These are phyloP conservation scores for Toxotes chatareus DNA, from an alignment of 2,113 vertebrate species.

Conservation along the genomic window DNA sequence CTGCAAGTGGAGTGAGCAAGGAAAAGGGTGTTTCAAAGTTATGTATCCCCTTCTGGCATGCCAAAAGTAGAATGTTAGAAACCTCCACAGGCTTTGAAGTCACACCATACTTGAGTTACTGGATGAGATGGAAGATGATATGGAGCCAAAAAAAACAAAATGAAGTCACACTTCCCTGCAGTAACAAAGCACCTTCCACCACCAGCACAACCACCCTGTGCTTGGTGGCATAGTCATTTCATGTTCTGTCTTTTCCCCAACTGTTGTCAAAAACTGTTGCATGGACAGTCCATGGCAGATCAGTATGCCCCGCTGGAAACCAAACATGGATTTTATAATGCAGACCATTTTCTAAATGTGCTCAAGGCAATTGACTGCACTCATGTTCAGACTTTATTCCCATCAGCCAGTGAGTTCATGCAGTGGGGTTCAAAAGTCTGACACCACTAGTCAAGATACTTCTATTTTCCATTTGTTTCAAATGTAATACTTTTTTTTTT, in stretches of 20 bases:
- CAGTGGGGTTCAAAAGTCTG: no score
- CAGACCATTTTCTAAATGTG: not conserved
- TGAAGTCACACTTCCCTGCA: not conserved
- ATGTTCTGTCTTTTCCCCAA: not conserved
- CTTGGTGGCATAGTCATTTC: not conserved
- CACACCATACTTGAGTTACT: conserved; percentile 7
- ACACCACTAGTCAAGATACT: no score
- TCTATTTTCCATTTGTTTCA: no score
- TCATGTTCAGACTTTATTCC: not conserved
- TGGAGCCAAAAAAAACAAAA: conserved; percentile 16
- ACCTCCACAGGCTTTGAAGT: conserved; percentile 10
- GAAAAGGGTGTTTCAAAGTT: conserved; percentile 16
- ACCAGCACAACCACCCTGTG: not conserved
- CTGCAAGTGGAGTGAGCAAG: not conserved
- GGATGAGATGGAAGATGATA: conserved; percentile 27
- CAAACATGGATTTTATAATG: conserved; percentile 1
- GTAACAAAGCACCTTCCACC: conserved; percentile 3
- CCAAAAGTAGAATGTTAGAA: conserved; percentile 11
- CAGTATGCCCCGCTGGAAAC: not conserved
- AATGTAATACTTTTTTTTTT: no score
- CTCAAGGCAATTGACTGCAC: not conserved
- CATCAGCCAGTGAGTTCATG: not conserved
- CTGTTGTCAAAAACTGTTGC: not conserved
- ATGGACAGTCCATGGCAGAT: not conserved
- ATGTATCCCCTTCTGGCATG: conserved; percentile 4